Conservation (phyloP, 1,140 invertebrate species). For the Listronotus bonariensis region DNA sequence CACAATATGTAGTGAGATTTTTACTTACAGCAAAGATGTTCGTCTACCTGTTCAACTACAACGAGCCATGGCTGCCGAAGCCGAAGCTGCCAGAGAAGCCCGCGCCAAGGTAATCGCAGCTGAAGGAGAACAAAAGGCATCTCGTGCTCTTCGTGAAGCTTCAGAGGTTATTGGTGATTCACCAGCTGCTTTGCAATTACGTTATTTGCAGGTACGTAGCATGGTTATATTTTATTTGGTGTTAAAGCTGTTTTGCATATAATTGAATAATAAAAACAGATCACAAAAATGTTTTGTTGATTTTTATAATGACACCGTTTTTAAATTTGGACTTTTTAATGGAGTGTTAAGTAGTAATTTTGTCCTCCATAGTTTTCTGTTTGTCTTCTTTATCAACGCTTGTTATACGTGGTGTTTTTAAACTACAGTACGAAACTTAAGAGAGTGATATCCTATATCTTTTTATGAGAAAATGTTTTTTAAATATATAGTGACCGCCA, state of each 20-base stretch:
- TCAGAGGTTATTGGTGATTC: conserved; percentile 90
- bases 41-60: conserved; percentile 86
- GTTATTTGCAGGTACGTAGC: conserved; percentile 52
- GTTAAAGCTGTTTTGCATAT: not conserved
- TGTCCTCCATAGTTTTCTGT: too few species aligned
- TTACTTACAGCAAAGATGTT: conserved; percentile 82
- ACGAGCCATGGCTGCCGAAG: conserved; percentile 89
- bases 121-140: conserved; percentile 88
- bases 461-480: too few species aligned
- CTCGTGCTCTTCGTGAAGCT: conserved; percentile 85
- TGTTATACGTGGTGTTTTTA: too few species aligned
- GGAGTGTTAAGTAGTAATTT: too few species aligned
- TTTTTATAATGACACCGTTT: too few species aligned
- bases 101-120: conserved; percentile 80
- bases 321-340: too few species aligned
- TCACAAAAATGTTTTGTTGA: not conserved
- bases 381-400: too few species aligned
- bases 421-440: too few species aligned
- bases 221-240: not conserved
- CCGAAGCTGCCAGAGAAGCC: conserved; percentile 78
- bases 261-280: not conserved
- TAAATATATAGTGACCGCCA: too few species aligned
- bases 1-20: too few species aligned
- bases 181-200: conserved; percentile 83
- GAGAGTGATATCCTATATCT: too few species aligned